Base-by-base conservation (phyloP, 2,113 vertebrate species). In the Mirounga angustirostris region DNA sequence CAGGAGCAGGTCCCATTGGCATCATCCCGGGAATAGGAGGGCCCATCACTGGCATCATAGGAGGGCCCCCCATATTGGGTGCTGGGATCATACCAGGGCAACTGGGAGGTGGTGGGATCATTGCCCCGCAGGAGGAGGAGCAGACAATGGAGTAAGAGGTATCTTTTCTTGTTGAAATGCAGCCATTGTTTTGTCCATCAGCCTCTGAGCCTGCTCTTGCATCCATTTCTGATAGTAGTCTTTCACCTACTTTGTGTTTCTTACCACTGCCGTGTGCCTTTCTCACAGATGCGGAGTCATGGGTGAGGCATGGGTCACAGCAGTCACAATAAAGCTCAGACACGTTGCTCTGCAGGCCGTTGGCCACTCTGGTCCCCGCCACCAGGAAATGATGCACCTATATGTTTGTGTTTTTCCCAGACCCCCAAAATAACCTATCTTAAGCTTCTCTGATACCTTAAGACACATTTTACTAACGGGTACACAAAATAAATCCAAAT, bases 191-290 rank as follows among this genome's bases (percentile, higher is more conserved):
- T 99, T 99, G 69, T 99, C 99, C 94, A 99, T 99, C 91, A 99
- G 99, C 98, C 99, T 99, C 98, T 99, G 99, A 4, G 99, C 99
- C 97, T 50, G 26, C 74, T 78, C 26, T 46, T 30, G 43, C 7
- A 18, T 18, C 26, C 43, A 30, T 30, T 30, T 99, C 99, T 99
- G 99, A 36, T 36, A 19, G 93, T 99, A 99, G 12, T 99, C 99
- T 82, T 99, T 99, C 83, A 99, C 99, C 87, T 99, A 99, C 97
- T 99, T 99, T 99, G 97, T 99, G 99, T 96, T 99, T 99, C 36
- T 99, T 98, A 19, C 99, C 99, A 28, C 99, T 99, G 97, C 99
- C 99, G 98, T 99, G 99, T 0, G 99, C 99, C 97, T 99, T 99
- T 59, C 99, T 99, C 97, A 99, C 99, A 0, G 99, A 99, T 98